Evolutionary conservation across 2,113 vertebrate genomes (phyloP).

Genomic region (Ammodytes dubius): DNA sequence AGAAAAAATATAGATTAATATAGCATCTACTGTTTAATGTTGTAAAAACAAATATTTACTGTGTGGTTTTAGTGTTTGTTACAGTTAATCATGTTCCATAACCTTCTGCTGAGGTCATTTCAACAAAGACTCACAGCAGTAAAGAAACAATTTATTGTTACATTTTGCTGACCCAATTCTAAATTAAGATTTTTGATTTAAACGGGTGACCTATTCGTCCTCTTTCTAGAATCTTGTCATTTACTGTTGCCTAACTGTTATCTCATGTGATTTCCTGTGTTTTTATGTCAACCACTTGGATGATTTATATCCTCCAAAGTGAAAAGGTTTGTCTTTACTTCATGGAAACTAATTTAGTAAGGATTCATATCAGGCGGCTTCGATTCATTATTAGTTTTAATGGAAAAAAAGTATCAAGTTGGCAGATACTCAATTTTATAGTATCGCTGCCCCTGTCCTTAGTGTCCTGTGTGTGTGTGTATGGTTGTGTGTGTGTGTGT

Average conservation of each 20-base stretch:
- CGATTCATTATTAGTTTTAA: neutral
- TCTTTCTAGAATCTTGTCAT: neutral
- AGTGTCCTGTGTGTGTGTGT: conserved; percentile 12
- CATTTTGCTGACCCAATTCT: neutral
- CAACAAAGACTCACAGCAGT: no score
- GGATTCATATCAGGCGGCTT: neutral
- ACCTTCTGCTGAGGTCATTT: neutral
- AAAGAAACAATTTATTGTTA: neutral
- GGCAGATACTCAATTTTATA: conserved; percentile 12
- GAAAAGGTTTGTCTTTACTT: neutral
- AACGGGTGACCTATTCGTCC: neutral
- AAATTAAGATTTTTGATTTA: neutral
- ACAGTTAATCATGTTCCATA: neutral
- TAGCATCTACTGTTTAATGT: neutral
- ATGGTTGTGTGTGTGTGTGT: conserved; percentile 12
- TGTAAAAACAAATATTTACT: neutral
- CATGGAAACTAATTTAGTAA: neutral
- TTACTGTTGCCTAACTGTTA: neutral
- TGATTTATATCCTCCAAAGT: neutral
- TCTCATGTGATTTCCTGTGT: neutral
- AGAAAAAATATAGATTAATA: conserved; percentile 44
- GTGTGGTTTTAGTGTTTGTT: neutral
- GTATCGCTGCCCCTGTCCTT: conserved; percentile 6
- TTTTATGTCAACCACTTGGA: neutral
- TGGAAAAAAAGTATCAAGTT: neutral